phyloP scores from a whole-genome alignment of 2,797 vertebrate genomes.

The Dendrocincla tyrannina region DNA sequence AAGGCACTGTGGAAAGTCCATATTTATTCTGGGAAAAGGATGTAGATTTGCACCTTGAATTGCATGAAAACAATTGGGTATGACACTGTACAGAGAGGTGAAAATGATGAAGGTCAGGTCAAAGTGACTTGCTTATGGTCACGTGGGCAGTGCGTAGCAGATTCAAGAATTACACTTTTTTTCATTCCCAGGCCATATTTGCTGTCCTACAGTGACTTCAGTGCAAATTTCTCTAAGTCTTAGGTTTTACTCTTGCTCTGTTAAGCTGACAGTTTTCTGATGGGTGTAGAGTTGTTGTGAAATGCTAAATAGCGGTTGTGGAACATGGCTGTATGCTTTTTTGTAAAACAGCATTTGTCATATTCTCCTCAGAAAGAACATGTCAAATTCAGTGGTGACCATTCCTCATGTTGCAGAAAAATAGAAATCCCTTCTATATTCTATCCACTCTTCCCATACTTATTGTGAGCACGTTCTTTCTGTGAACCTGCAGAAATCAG shows the following conservation, averaged over 20 bases:
- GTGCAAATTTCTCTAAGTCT: neutral
- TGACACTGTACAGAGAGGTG: neutral
- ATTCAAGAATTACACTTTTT: neutral
- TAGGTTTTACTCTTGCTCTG: neutral
- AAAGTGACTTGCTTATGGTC: neutral
- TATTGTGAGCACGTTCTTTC: neutral
- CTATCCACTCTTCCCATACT: neutral
- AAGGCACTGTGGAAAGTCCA: neutral
- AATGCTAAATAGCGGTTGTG: constrained; percentile 14
- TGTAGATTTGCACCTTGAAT: neutral
- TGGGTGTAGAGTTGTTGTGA: neutral
- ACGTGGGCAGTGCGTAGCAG: neutral
- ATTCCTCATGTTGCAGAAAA: neutral
- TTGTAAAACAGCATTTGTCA: neutral
- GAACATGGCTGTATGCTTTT: neutral
- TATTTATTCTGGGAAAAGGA: neutral
- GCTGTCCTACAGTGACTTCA: neutral
- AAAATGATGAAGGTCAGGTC: neutral
- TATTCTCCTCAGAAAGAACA: neutral
- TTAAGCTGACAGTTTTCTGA: neutral
- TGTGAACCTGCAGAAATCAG: neutral
- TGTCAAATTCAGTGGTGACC: neutral
- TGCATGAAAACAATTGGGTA: neutral
- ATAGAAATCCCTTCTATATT: neutral
- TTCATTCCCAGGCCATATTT: neutral